Evolutionary conservation across 2,888 invertebrate species (phyloP).

Genomic region (Amiota minor): DNA sequence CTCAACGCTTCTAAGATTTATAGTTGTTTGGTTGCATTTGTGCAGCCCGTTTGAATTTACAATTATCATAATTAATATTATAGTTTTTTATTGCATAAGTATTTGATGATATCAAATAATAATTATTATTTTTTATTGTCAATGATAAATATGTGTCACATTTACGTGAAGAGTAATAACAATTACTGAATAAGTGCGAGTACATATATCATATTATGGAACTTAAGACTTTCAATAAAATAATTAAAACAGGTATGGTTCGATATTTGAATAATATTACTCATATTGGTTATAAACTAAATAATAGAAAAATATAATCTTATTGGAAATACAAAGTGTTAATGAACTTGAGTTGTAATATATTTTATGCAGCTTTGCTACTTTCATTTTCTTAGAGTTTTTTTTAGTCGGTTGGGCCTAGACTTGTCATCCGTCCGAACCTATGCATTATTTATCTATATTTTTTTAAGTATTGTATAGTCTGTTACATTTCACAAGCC

Average conservation of each 20-base stretch:
- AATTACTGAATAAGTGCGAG: not conserved
- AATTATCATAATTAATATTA: not conserved
- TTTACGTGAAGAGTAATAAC: not conserved
- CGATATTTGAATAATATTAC: no score
- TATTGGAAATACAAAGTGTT: no score
- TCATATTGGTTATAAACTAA: no score
- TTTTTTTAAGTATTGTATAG: no score
- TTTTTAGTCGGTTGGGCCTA: no score
- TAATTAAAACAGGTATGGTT: not conserved
- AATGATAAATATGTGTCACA: slow-evolving; percentile 7
- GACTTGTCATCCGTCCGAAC: no score
- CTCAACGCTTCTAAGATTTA: not conserved
- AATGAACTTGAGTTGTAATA: no score
- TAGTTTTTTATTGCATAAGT: not conserved
- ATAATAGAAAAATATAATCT: no score
- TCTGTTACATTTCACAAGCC: no score
- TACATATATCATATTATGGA: slow-evolving; percentile 5
- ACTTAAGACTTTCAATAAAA: slow-evolving; percentile 18
- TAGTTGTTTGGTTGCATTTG: not conserved
- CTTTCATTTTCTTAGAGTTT: no score
- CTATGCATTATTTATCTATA: no score
- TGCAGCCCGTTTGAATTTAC: not conserved
- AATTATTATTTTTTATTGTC: slow-evolving; percentile 3
- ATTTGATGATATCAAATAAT: not conserved
- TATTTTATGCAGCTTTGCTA: no score